phyloP scores from a whole-genome alignment of 1,140 invertebrate species.

The Macrobrachium nipponense region DNA sequence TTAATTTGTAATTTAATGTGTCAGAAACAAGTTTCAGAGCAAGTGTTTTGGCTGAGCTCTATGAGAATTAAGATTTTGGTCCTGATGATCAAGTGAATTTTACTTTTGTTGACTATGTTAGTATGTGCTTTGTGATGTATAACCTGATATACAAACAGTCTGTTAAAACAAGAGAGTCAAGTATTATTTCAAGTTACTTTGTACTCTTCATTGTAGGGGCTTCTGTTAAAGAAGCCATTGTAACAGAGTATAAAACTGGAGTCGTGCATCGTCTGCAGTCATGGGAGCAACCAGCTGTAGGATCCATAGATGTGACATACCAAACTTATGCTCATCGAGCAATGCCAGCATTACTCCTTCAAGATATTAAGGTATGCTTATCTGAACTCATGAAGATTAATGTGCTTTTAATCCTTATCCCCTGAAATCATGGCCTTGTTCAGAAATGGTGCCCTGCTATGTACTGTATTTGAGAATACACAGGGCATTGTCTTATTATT shows the following conservation, averaged over 20 bases:
- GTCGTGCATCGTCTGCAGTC: slow-evolving; percentile 75
- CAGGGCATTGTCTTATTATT: too few species aligned
- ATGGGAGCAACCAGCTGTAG: slow-evolving; percentile 74
- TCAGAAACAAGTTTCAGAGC: too few species aligned
- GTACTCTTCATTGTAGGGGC: not conserved
- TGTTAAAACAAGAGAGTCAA: not conserved
- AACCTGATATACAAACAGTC: not conserved
- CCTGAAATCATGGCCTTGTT: not conserved
- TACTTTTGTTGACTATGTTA: too few species aligned
- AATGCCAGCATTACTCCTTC: slow-evolving; percentile 73
- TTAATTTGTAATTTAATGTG: too few species aligned
- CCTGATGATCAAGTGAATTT: too few species aligned
- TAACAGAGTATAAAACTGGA: slow-evolving; percentile 74
- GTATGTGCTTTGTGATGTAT: too few species aligned
- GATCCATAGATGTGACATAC: slow-evolving; percentile 77
- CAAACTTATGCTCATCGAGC: slow-evolving; percentile 84
- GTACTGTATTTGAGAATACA: too few species aligned
- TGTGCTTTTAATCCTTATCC: not conserved
- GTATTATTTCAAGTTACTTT: not conserved
- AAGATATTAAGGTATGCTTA: slow-evolving; percentile 52
- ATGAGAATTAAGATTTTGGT: too few species aligned
- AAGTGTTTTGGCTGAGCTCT: too few species aligned
- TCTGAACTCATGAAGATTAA: not conserved
- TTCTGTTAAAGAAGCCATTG: slow-evolving; percentile 64
- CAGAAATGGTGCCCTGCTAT: not conserved